Base-by-base conservation (phyloP, 2,797 vertebrate species). In the Carcharodon carcharias region DNA sequence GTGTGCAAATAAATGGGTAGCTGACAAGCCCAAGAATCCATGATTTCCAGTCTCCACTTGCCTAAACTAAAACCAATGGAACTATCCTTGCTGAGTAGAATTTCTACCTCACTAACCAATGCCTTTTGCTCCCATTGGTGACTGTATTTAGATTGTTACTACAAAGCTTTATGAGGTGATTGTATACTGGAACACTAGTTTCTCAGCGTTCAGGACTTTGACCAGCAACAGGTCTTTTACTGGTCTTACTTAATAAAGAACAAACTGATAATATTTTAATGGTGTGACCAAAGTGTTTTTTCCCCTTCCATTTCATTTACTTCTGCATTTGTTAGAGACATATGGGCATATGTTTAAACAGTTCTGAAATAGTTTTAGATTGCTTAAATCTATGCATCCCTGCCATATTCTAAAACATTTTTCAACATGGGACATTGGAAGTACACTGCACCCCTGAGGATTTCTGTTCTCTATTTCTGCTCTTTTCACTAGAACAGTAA, bases 291-390 rank as follows among this genome's bases (percentile, higher is more conserved):
- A 93, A 45, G 28, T 26, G 21, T 26, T 26, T 92, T 65, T 28
- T 65, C 4, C 4, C 9, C 18, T 95, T 95, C 4, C 31, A n/a
- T 58, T 77, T 58, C 18, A n/a, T 56, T 35, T n/a, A 95, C 28
- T n/a, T 35, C 69, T 95, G 50, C 31, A 35, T 58, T 95, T 54
- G 67, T 54, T 35, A 11, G 91, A 67, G n/a, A 93, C n/a, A 69
- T 73, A 77, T n/a, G 50, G 50, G 71, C 94, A 77, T 95, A 54
- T 95, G 94, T 77, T 77, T 73, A 95, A 95, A 35, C 69, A n/a
- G 67, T 95, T 95, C 50, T 77, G 50, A 73, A 95, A n/a, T 56
- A 77, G 35, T 58, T 95, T 71, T 56, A 67, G n/a, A 45, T 73
- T 18, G 0, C 69, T 77, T 31, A 73, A 31, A 11, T 73, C 94